Conservation (phyloP, 2,113 vertebrate genomes). For the Numida meleagris region DNA sequence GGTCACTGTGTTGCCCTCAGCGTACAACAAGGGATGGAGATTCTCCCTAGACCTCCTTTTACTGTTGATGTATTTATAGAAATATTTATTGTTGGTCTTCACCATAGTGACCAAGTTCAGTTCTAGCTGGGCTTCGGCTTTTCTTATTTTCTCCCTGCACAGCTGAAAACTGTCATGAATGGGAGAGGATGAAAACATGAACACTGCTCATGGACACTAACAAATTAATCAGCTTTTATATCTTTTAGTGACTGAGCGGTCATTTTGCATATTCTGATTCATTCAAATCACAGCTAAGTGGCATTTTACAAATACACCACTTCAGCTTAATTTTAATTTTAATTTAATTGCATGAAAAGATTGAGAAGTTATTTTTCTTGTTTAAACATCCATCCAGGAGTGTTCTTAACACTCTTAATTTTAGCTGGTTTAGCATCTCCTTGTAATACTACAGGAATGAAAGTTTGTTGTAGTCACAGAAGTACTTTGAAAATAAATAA, state of each 20-base stretch:
- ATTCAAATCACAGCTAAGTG: not conserved
- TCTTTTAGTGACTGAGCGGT: not conserved
- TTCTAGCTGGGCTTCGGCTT: too few species aligned
- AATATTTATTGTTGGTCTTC: too few species aligned
- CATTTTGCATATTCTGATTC: slow-evolving; percentile 21
- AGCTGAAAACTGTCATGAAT: too few species aligned
- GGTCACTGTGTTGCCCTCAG: too few species aligned
- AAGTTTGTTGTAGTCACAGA: not conserved
- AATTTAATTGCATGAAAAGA: not conserved
- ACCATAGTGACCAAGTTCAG: too few species aligned
- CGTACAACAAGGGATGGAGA: too few species aligned
- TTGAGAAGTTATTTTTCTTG: not conserved
- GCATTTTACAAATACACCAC: not conserved
- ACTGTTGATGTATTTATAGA: too few species aligned
- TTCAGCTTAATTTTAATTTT: not conserved
- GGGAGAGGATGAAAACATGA: too few species aligned
- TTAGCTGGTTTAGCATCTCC: not conserved
- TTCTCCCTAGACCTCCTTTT: too few species aligned
- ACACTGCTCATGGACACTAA: slow-evolving; percentile 7
- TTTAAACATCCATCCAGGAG: not conserved
- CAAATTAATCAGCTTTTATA: not conserved
- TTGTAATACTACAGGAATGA: not conserved
- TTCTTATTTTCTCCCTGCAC: too few species aligned
- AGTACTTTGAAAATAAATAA: not conserved
- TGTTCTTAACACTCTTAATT: not conserved